Base-by-base conservation (phyloP, 1,140 invertebrate species). In the Papilio dardanus region DNA sequence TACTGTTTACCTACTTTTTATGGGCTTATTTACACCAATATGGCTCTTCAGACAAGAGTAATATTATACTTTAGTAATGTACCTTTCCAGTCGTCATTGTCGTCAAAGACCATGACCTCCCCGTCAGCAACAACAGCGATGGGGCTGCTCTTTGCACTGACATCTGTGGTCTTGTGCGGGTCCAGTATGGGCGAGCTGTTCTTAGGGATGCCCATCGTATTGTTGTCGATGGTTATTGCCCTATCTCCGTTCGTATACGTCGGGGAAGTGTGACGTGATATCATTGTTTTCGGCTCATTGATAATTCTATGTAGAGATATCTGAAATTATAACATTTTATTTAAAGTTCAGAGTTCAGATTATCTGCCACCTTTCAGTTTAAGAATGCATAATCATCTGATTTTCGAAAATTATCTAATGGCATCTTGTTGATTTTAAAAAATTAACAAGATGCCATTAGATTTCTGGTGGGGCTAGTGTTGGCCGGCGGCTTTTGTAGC, bases 31-130 rank as follows among this genome's bases (percentile, higher is more conserved):
- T 3, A 16, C 12, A n/a, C n/a, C n/a, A n/a, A n/a, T n/a, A n/a
- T 19, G n/a, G n/a, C 5, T 19, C 4, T 21, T 46, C n/a, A 46
- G 74, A 14, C 33, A 69, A 71, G 5, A 31, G 12, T 21, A 54
- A 69, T 24, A 35, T 37, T 28, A 76, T 21, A 21, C 7, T 50
- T 50, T 28, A 28, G 42, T 33, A 74, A 83, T 79, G 87, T 80
- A 87, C 94, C 95, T 90, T 95, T 95, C 95, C 95, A 96, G 80
- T 95, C 95, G 78, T 97, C 96, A 77, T 96, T 97, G 77, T 97
- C 97, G 86, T 97, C 97, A 89, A 97, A 97, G 28, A 97, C 96
- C 50, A 97, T 96, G 10, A 97, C 96, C 86, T 97, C 96, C 19
- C 96, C 96, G 67, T 95, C 95, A 77, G 94, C 95, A n/a, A 96